phyloP scores from a whole-genome alignment of 2,888 invertebrate genomes.

The Athalia circularis region DNA sequence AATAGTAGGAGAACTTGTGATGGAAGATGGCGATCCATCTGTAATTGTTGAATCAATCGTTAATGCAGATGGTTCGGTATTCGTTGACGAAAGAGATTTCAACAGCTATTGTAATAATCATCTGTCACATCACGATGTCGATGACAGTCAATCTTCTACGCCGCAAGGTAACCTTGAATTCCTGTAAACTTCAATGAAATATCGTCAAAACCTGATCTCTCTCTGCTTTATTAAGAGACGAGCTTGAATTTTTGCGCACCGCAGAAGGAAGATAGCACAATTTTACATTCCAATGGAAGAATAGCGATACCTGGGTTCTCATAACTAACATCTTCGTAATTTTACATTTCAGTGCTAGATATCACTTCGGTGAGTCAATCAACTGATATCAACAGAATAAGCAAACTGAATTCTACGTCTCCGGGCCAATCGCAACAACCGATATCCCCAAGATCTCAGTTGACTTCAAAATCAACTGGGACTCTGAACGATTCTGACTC shows the following conservation, averaged over 20 bases:
- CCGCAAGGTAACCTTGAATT: slow-evolving; percentile 58
- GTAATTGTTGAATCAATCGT: slow-evolving; percentile 71
- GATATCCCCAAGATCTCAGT: slow-evolving; percentile 53
- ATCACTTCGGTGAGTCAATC: slow-evolving; percentile 60
- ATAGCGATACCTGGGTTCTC: not conserved
- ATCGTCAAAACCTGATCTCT: not conserved
- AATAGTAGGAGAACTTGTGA: slow-evolving; percentile 69
- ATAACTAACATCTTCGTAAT: not conserved
- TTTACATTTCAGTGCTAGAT: slow-evolving; percentile 58
- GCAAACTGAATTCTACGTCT: slow-evolving; percentile 51
- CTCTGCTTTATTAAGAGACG: no score
- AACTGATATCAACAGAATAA: slow-evolving; percentile 58
- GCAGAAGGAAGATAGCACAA: not conserved
- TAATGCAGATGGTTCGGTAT: slow-evolving; percentile 69
- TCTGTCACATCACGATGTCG: slow-evolving; percentile 59
- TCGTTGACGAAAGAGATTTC: slow-evolving; percentile 69
- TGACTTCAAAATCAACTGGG: slow-evolving; percentile 55
- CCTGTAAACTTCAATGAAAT: not conserved
- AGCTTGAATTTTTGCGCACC: not conserved
- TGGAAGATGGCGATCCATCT: slow-evolving; percentile 70
- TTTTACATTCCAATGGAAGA: not conserved
- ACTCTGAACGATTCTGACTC: slow-evolving; percentile 60
- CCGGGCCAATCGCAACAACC: slow-evolving; percentile 54
- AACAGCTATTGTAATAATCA: slow-evolving; percentile 66
- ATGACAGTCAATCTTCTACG: slow-evolving; percentile 60